Percentiles rank a stretch among this genome's conserved stretches.
These are phyloP conservation scores for Sinonovacula constricta DNA, from an alignment of 1,140 invertebrate species.

Conservation along the genomic window DNA sequence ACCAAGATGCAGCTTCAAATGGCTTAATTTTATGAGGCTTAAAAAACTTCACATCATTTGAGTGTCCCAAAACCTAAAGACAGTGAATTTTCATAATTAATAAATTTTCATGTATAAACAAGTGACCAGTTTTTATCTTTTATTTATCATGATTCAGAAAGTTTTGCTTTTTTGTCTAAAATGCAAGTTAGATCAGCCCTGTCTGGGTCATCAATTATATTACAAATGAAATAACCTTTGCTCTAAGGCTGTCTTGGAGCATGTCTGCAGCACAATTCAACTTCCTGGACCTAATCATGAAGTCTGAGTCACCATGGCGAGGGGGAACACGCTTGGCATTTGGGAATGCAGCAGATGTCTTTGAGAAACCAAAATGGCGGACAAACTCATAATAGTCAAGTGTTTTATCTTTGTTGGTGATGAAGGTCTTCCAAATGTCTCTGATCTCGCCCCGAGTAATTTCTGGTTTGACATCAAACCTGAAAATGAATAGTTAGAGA, in stretches of 20 bases:
- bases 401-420: conserved; percentile 76
- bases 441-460: conserved; percentile 77
- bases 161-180: no score
- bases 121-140: no score
- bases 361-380: conserved; percentile 77
- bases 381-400: conserved; percentile 78
- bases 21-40: no score
- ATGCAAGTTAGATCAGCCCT: no score
- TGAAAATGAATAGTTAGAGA: conserved; percentile 44
- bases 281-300: conserved; percentile 77
- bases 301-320: conserved; percentile 75
- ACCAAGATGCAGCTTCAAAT: no score
- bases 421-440: conserved; percentile 77
- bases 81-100: no score
- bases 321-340: conserved; percentile 78
- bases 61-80: no score
- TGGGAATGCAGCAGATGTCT: conserved; percentile 75
- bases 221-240: no score
- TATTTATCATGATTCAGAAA: no score
- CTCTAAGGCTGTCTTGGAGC: conserved; percentile 74
- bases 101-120: no score
- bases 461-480: conserved; percentile 74
- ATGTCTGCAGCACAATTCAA: conserved; percentile 77
- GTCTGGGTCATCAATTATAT: no score
- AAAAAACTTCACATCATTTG: no score